Percentiles rank a stretch among this genome's conserved stretches.
Evolutionary conservation across 2,113 vertebrate genomes (phyloP).

Genomic region (Oreochromis aureus): DNA sequence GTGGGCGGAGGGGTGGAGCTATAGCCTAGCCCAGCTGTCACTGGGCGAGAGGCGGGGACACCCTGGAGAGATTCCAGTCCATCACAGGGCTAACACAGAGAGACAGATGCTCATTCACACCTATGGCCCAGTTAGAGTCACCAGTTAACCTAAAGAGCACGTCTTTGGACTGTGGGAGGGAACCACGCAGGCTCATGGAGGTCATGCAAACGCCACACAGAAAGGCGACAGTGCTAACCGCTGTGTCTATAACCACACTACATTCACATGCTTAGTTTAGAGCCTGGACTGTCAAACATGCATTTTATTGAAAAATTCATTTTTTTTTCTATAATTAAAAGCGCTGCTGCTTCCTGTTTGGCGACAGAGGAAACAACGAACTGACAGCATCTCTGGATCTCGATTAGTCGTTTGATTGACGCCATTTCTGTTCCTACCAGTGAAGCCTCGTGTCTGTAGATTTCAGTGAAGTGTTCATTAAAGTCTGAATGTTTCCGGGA

Average conservation of each 20-base stretch:
- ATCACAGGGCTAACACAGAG: neutral
- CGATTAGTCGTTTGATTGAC: neutral
- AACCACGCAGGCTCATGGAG: neutral
- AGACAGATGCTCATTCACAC: neutral
- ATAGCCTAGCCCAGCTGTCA: neutral
- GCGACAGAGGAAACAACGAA: neutral
- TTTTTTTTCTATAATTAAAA: neutral
- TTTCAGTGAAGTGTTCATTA: too few species aligned
- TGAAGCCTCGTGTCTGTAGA: too few species aligned
- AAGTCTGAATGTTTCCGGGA: too few species aligned
- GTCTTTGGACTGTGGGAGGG: neutral
- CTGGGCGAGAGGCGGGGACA: too few species aligned
- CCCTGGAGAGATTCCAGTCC: neutral
- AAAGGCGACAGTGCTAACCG: accelerated
- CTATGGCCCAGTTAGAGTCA: neutral
- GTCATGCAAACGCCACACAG: accelerated
- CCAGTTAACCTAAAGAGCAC: neutral
- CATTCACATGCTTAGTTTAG: neutral
- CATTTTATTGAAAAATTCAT: neutral
- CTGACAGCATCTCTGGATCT: too few species aligned
- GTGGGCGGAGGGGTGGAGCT: neutral
- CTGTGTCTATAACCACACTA: accelerated
- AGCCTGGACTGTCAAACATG: neutral
- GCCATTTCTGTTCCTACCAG: too few species aligned
- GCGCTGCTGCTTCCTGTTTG: neutral